Conservation (phyloP, 2,797 vertebrate genomes). For the Dipus sagitta region DNA sequence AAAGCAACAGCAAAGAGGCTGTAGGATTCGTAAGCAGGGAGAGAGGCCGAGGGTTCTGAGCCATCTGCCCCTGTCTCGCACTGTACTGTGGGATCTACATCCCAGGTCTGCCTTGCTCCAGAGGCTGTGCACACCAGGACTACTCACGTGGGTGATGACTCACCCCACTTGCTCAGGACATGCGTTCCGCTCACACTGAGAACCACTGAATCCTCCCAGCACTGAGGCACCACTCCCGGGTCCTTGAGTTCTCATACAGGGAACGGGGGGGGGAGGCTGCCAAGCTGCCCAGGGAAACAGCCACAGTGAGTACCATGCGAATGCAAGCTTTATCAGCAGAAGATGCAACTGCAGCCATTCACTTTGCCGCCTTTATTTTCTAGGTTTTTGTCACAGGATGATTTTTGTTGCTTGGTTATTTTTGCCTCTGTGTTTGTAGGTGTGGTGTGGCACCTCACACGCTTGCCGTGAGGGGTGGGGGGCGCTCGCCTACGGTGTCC, state of each 20-base stretch:
- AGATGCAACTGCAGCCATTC: not conserved
- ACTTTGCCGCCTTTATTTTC: not conserved
- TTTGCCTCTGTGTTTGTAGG: not conserved
- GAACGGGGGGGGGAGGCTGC: not conserved
- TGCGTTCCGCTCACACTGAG: not conserved
- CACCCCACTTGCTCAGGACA: not conserved
- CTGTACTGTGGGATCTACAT: accelerated
- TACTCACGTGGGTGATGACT: not conserved
- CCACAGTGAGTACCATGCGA: not conserved
- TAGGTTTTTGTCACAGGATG: not conserved
- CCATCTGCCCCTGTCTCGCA: not conserved
- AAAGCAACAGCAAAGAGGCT: too few species aligned
- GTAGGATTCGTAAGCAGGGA: not conserved
- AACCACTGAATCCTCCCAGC: not conserved
- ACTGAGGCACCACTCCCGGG: not conserved
- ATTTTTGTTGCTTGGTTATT: not conserved
- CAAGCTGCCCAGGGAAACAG: not conserved
- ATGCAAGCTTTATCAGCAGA: not conserved
- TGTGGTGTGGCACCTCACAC: too few species aligned
- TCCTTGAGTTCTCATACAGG: not conserved
- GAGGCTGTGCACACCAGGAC: not conserved
- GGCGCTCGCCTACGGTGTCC: too few species aligned
- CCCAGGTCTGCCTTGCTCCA: not conserved
- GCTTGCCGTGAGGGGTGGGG: too few species aligned
- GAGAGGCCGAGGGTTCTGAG: not conserved